Base-by-base conservation (phyloP, 2,888 invertebrate species). In the Nasonia oneida region DNA sequence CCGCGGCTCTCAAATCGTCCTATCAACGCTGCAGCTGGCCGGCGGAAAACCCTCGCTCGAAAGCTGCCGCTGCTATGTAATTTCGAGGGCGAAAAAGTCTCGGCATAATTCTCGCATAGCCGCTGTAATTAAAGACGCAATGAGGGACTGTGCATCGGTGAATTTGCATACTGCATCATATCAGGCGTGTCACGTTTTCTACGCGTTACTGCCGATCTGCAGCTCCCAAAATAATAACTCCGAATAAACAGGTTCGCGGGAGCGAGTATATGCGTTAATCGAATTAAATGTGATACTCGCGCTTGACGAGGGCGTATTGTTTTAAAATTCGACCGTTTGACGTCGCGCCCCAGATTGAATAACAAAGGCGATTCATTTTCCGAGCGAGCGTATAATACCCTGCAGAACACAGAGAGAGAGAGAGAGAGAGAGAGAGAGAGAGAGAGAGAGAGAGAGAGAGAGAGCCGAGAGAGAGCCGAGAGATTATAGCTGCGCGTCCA, bases 31-130 rank as follows among this genome's bases (percentile, higher is more conserved):
- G 4, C 29, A 29, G 18, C 14, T 39, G 29, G 14, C 23, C 70
- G 14, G 6, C 37, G 70, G 29, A 70, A 70, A 33, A 70, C 5
- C 37, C 70, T 33, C 4, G 18, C 53, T 53, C 64, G 5, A 23
- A 64, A 64, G 53, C 53, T 47, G 47, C 47, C 42, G n/a, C 18
- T 6, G 78, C 73, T 79, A 29, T 75, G 15, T 84, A 84, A 84
- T 83, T 83, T 73, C 57, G 8, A 71, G 37, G 47, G 0, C 23
- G 61, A 37, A 57, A 61, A n/a, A 73, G 57, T 29, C 12, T 5
- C 18, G 4, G 47, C 8, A 73, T 61, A 37, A 37, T 37, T 37
- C 37, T 76, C 23, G 50, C 29, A 29, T 73, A 12, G 73, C 3
- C 12, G 64, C 50, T 47, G 37, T 78, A 61, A 83, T 78, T 74